Evolutionary conservation across 2,888 invertebrate species (phyloP).

Genomic region (Lasioglossum pauxillum): DNA sequence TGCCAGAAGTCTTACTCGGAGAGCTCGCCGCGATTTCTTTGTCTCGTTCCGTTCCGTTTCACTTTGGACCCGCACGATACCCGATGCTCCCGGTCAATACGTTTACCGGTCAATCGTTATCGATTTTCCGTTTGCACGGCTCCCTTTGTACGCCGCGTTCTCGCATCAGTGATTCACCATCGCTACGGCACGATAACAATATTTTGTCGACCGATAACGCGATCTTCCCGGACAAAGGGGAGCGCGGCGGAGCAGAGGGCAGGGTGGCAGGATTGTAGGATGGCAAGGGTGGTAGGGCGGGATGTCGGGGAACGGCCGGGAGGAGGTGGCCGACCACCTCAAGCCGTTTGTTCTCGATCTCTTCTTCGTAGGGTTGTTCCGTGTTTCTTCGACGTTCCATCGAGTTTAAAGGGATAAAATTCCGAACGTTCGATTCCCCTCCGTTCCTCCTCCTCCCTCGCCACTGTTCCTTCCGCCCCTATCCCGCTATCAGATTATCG

Average conservation of each 20-base stretch:
- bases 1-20: conserved; percentile 41
- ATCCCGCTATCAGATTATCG: conserved; percentile 41
- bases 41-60: conserved; percentile 51
- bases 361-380: conserved; percentile 40
- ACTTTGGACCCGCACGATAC: conserved; percentile 40
- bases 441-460: not conserved
- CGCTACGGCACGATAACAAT: conserved; percentile 72
- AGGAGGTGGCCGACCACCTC: conserved; percentile 48
- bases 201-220: conserved; percentile 73
- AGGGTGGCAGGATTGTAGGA: conserved; percentile 10
- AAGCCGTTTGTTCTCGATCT: conserved; percentile 61
- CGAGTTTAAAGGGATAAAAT: conserved; percentile 56
- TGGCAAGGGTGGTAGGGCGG: not conserved
- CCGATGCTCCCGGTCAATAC: conserved; percentile 62
- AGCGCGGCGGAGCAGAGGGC: conserved; percentile 9
- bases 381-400: conserved; percentile 48
- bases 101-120: conserved; percentile 73
- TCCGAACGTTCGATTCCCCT: conserved; percentile 44
- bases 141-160: conserved; percentile 64
- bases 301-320: not conserved
- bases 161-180: conserved; percentile 73
- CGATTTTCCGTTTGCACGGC: conserved; percentile 67
- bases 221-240: conserved; percentile 69
- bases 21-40: conserved; percentile 49
- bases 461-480: not conserved